Conservation (phyloP, 2,113 vertebrate genomes). For the Elaphurus davidianus region DNA sequence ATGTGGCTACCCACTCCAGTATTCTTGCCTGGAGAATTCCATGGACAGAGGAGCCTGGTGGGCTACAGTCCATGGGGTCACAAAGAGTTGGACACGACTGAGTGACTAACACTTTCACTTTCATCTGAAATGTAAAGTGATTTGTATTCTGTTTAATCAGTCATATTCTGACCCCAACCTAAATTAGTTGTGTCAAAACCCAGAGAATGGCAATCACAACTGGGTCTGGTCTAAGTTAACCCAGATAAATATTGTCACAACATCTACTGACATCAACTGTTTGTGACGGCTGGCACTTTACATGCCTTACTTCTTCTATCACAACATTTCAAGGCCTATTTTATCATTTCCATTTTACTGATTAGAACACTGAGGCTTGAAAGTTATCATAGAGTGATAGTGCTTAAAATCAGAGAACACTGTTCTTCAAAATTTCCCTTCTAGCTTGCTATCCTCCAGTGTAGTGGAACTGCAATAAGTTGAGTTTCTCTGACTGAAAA, state of each 20-base stretch:
- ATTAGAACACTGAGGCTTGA: neutral
- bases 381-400: neutral
- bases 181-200: neutral
- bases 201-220: neutral
- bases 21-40: neutral
- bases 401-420: neutral
- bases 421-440: neutral
- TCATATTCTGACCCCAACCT: neutral
- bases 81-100: neutral
- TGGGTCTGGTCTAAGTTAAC: neutral
- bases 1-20: neutral
- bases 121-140: neutral
- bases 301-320: neutral
- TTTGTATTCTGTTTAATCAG: neutral
- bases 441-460: neutral
- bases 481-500: neutral
- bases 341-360: neutral
- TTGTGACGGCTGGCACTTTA: neutral
- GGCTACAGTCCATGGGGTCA: neutral
- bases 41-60: neutral
- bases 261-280: neutral
- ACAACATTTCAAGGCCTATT: neutral
- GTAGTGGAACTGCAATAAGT: neutral
- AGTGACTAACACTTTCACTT: neutral
- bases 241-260: neutral